Evolutionary conservation across 1,140 invertebrate species (phyloP), one percentile per base, ranked within the genome.

Genomic region (Ips typographus): DNA sequence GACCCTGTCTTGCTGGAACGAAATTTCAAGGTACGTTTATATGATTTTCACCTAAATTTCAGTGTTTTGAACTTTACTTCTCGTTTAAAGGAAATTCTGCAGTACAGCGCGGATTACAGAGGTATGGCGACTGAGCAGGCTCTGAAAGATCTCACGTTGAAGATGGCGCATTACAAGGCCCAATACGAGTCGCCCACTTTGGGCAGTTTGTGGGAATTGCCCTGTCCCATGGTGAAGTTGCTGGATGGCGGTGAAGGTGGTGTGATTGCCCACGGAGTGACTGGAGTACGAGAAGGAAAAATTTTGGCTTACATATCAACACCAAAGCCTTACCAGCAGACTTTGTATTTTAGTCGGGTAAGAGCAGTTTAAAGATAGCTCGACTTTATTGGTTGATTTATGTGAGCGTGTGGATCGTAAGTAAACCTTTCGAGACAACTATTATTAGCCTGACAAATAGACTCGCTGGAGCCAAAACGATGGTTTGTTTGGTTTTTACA

Each of bases 81-180:
- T 22, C 22, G 22, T 37, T 55, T 78, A 56, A 84, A 92, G 81
- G 94, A 96, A 81, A 95, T 96, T 42, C 88, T 96, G 71, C 86
- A 91, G n/a, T 91, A 93, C 81, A 95, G 91, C 73, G 92, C 92
- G 1, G 95, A 98, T 79, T 98, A 98, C 79, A 84, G 85, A 51
- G 87, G 87, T 4, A 91, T 94, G 88, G 91, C 90, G 59, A 84
- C 85, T 3, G 86, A 89, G 3, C 79, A 88, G 72, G 94, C 94
- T 0, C 83, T 93, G 36, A 86, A 91, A 70, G 94, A 98, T 79
- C 87, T 97, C 65, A 83, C 90, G 60, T 84, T 89, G 71, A 90
- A 95, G 74, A 90, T 97, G 73, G 87, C 92, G 43, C 94, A 96
- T 78, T 98, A 96, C 79, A 86, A 90, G 75, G 81, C 86, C 40